Conservation (phyloP, 2,113 vertebrate genomes). For the Bubo bubo region DNA sequence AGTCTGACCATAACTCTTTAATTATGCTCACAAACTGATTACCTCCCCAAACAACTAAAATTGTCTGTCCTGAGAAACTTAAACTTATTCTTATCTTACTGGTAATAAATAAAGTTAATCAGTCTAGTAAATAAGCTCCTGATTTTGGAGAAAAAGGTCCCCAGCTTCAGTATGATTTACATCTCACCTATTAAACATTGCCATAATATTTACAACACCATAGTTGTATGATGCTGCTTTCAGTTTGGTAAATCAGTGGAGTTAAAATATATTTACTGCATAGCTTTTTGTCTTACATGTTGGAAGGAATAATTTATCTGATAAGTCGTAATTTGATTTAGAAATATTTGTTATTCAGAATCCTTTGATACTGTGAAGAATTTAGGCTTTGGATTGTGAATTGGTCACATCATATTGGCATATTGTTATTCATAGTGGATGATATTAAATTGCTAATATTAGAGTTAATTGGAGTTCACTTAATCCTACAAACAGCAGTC, state of each 20-base stretch:
- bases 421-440: not conserved
- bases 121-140: not conserved
- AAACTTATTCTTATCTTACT: not conserved
- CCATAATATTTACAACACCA: not conserved
- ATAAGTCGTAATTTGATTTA: not conserved
- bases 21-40: not conserved
- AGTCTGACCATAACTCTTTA: not conserved
- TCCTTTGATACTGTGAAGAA: not conserved
- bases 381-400: not conserved
- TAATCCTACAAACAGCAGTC: not conserved
- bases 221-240: not conserved
- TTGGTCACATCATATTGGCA: not conserved
- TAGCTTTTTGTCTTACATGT: not conserved
- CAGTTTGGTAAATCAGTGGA: not conserved
- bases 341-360: not conserved
- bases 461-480: not conserved
- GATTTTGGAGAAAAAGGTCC: not conserved
- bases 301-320: not conserved
- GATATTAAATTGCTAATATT: not conserved
- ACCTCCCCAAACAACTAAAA: not conserved
- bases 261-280: not conserved
- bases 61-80: not conserved
- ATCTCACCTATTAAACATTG: not conserved
- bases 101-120: not conserved
- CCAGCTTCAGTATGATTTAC: not conserved